Conservation (phyloP, 1,140 invertebrate species). For the Trichoplusia ni region DNA sequence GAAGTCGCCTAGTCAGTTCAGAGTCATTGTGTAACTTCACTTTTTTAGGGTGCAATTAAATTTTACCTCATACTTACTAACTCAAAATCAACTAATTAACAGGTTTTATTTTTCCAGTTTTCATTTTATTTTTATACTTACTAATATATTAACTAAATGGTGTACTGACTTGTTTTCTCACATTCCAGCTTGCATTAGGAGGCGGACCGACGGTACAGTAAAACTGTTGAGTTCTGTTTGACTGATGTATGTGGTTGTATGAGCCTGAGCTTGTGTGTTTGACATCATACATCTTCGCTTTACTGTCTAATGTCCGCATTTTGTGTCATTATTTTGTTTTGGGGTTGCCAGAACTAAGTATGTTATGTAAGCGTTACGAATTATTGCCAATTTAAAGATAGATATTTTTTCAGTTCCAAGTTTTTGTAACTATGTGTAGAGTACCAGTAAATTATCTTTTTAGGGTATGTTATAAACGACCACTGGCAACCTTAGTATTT, state of each 20-base stretch:
- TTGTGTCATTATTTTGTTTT: conserved; percentile 19
- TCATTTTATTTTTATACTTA: background rate
- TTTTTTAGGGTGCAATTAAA: no score
- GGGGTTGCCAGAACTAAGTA: background rate
- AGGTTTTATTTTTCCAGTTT: background rate
- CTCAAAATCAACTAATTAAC: no score
- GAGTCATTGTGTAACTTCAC: no score
- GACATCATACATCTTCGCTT: conserved; percentile 27
- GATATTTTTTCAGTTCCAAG: background rate
- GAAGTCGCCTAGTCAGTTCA: no score
- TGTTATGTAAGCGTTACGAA: background rate
- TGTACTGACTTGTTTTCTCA: conserved; percentile 29
- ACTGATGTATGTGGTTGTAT: conserved; percentile 39
- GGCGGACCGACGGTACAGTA: conserved; percentile 65
- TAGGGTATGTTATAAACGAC: no score
- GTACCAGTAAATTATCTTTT: background rate
- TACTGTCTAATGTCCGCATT: background rate
- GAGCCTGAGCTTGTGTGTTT: conserved; percentile 25
- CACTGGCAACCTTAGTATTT: no score
- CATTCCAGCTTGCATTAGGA: conserved; percentile 59
- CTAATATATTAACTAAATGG: conserved; percentile 9
- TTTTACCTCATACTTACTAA: no score
- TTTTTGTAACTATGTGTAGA: background rate
- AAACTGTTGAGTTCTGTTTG: conserved; percentile 37
- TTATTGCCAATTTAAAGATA: background rate